Conservation (phyloP, 2,797 vertebrate genomes). For the Gobionotothen gibberifrons region DNA sequence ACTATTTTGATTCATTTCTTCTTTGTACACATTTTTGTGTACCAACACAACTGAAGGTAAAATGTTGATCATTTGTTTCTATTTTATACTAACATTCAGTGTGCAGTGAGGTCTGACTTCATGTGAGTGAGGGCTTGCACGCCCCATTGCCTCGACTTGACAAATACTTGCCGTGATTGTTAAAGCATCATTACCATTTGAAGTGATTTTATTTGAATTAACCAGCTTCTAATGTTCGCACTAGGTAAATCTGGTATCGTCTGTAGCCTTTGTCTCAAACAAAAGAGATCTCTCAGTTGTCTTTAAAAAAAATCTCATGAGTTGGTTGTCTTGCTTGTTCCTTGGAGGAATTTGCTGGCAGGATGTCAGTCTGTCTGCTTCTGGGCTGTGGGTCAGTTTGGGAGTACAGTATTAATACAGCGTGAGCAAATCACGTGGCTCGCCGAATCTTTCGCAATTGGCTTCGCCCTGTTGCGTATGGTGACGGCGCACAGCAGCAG, state of each 20-base stretch:
- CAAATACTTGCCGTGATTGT: slow-evolving; percentile 30
- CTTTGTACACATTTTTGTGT: slow-evolving; percentile 85
- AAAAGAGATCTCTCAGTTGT: slow-evolving; percentile 50
- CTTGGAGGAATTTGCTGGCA: slow-evolving; percentile 65
- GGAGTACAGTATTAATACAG: slow-evolving; percentile 80
- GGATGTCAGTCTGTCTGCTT: slow-evolving; percentile 66
- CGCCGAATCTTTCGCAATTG: slow-evolving; percentile 80
- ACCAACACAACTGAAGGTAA: slow-evolving; percentile 88
- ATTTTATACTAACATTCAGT: slow-evolving; percentile 59
- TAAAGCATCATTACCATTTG: slow-evolving; percentile 10
- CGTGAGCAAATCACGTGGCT: slow-evolving; percentile 76
- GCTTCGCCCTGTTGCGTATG: slow-evolving; percentile 77
- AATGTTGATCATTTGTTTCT: slow-evolving; percentile 54
- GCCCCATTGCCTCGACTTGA: slow-evolving; percentile 15
- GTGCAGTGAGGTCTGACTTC: slow-evolving; percentile 20
- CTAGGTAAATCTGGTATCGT: slow-evolving; percentile 10
- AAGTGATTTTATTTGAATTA: slow-evolving; percentile 23
- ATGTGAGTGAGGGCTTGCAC: slow-evolving; percentile 33
- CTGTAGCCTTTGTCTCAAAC: slow-evolving; percentile 33
- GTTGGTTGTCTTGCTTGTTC: slow-evolving; percentile 62
- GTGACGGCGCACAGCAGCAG: slow-evolving; percentile 74
- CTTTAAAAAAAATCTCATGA: slow-evolving; percentile 47
- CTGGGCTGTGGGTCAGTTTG: slow-evolving; percentile 74
- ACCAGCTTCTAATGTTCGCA: slow-evolving; percentile 13
- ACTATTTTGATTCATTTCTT: slow-evolving; percentile 72